Conservation (phyloP, 2,797 vertebrate genomes). For the Myripristis jacobus region DNA sequence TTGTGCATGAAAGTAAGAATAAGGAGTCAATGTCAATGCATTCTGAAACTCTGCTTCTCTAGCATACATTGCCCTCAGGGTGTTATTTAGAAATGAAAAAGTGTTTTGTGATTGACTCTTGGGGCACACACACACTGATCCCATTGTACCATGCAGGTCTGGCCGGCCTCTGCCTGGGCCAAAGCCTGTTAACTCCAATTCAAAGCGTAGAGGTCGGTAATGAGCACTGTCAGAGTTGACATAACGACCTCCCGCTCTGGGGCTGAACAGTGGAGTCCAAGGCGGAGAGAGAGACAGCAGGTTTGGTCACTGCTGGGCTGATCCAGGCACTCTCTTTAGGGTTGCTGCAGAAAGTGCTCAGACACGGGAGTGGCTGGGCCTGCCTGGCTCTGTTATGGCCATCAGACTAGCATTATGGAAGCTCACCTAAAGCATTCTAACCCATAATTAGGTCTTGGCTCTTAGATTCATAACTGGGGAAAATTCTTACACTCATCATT, state of each 20-base stretch:
- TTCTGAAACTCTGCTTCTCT: slow-evolving; percentile 35
- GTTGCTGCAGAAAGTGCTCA: slow-evolving; percentile 9
- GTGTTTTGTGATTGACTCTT: slow-evolving; percentile 59
- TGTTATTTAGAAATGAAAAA: slow-evolving; percentile 58
- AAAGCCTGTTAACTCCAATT: slow-evolving; percentile 73
- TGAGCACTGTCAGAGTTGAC: slow-evolving; percentile 71
- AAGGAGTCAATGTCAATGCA: slow-evolving; percentile 46
- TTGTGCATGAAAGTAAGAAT: slow-evolving; percentile 26
- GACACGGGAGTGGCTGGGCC: background rate
- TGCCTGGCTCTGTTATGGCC: background rate
- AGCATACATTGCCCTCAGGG: slow-evolving; percentile 49
- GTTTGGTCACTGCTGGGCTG: background rate
- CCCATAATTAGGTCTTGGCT: background rate
- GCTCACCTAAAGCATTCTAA: background rate
- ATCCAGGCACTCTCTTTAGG: slow-evolving; percentile 15
- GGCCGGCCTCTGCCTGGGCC: slow-evolving; percentile 55
- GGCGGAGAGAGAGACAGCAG: background rate
- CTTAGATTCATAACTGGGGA: background rate
- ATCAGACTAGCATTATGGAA: background rate
- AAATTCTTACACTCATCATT: background rate
- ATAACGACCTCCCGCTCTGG: slow-evolving; percentile 63
- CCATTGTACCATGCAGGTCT: slow-evolving; percentile 59
- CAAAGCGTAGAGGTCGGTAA: slow-evolving; percentile 63
- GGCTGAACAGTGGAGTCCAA: slow-evolving; percentile 41
- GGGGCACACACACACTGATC: slow-evolving; percentile 30